A percentile compares a stretch with the other conserved stretches of the same genome.
These are phyloP conservation scores for Pantelozetes paolii DNA, from an alignment of 2,888 invertebrate genomes.

Conservation along the genomic window DNA sequence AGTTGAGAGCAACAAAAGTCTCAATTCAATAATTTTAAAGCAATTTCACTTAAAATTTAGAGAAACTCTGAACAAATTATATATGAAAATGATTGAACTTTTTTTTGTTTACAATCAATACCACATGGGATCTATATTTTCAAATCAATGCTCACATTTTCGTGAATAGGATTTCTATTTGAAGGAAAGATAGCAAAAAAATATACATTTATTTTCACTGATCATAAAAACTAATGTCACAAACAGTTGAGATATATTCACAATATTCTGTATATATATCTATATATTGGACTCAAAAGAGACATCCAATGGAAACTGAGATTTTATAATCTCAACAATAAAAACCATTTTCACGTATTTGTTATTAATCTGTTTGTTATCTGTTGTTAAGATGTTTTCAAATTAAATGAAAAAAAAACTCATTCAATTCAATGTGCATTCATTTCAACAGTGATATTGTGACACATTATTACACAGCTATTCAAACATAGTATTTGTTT, in stretches of 20 bases:
- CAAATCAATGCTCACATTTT: constrained; percentile 12
- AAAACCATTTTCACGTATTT: not conserved
- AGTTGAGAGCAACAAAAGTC: not conserved
- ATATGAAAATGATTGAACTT: not conserved
- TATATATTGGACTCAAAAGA: constrained; percentile 16
- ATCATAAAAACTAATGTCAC: constrained; percentile 15
- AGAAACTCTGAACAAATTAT: too few species aligned
- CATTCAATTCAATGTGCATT: too few species aligned
- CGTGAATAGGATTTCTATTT: not conserved
- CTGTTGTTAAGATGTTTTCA: too few species aligned
- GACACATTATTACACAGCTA: too few species aligned
- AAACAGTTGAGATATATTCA: not conserved
- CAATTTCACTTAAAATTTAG: not conserved
- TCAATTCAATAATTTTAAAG: not conserved
- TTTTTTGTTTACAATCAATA: constrained; percentile 17
- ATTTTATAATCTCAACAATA: not conserved
- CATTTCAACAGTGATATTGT: too few species aligned
- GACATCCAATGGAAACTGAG: not conserved
- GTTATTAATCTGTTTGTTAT: not conserved
- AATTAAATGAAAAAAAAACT: too few species aligned
- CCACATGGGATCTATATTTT: constrained; percentile 13
- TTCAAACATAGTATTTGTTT: too few species aligned
- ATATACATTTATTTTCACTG: not conserved
- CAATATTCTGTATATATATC: not conserved
- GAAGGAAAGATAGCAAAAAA: not conserved